Evolutionary conservation across 2,113 vertebrate genomes (phyloP).

Genomic region (Triplophysa dalaica): DNA sequence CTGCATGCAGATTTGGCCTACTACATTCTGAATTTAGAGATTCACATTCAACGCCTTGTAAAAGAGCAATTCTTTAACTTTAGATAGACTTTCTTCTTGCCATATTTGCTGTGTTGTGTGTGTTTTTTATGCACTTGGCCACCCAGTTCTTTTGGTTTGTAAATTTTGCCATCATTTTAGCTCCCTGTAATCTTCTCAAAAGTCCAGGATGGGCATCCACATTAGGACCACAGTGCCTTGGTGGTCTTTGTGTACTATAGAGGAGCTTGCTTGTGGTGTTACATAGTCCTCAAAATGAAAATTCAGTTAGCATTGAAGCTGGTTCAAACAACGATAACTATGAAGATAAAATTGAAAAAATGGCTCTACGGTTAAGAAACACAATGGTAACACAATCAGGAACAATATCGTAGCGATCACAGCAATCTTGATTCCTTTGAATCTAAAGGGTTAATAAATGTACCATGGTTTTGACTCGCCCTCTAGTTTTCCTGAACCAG

Average conservation of each 20-base stretch:
- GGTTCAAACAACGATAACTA: no score
- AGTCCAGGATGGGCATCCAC: neutral
- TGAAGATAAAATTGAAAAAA: no score
- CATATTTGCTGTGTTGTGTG: neutral
- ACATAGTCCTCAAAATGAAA: no score
- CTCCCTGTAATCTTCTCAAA: conserved; percentile 1
- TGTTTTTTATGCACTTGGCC: neutral
- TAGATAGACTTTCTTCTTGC: neutral
- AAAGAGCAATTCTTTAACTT: neutral
- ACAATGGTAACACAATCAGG: no score
- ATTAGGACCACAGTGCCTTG: conserved; percentile 41
- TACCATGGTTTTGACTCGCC: neutral
- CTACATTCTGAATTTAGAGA: neutral
- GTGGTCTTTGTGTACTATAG: conserved; percentile 55
- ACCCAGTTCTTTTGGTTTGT: conserved; percentile 25
- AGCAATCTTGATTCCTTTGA: no score
- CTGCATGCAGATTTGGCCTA: neutral
- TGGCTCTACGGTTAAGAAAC: no score
- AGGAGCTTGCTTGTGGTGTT: conserved; percentile 36
- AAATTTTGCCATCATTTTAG: conserved; percentile 25
- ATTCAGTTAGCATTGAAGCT: no score
- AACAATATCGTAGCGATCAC: no score
- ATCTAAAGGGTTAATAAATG: no score
- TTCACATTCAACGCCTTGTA: neutral
- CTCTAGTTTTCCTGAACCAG: no score